These are phyloP conservation scores for Clitarchus hookeri DNA, from an alignment of 2,888 invertebrate genomes.

Conservation along the genomic window DNA sequence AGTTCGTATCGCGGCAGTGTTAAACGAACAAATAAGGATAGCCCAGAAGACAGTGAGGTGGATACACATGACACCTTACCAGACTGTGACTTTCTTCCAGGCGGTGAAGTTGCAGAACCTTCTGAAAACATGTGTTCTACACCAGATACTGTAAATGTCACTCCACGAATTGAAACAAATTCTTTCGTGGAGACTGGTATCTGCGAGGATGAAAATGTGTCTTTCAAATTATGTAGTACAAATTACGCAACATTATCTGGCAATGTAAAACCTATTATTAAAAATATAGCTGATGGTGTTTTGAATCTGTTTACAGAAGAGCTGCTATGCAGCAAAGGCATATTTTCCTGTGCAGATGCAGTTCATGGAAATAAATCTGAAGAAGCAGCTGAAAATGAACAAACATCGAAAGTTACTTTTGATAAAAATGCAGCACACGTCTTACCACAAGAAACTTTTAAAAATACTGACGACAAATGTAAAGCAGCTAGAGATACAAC, in stretches of 20 bases:
- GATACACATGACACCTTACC: not conserved
- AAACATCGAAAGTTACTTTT: not conserved
- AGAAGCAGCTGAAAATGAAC: not conserved
- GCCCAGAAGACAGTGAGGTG: not conserved
- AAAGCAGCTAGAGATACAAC: no score
- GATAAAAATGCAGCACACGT: not conserved
- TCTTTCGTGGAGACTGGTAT: not conserved
- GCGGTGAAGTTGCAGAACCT: not conserved
- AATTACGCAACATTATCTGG: not conserved
- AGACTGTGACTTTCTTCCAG: not conserved
- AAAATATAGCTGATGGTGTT: constrained; percentile 10
- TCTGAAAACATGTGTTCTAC: not conserved
- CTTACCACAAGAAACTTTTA: no score
- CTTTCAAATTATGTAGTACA: not conserved
- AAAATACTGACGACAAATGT: no score
- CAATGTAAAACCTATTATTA: constrained; percentile 23
- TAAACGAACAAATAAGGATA: not conserved
- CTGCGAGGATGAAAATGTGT: not conserved
- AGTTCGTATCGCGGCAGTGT: not conserved
- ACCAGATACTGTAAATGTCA: not conserved
- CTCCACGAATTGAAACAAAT: not conserved
- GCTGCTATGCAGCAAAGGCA: not conserved
- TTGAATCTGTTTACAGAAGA: not conserved
- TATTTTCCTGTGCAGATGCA: not conserved
- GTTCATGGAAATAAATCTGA: not conserved